These are phyloP conservation scores for Melanerpes aurifrons DNA, from an alignment of 2,113 vertebrate species.

Conservation along the genomic window DNA sequence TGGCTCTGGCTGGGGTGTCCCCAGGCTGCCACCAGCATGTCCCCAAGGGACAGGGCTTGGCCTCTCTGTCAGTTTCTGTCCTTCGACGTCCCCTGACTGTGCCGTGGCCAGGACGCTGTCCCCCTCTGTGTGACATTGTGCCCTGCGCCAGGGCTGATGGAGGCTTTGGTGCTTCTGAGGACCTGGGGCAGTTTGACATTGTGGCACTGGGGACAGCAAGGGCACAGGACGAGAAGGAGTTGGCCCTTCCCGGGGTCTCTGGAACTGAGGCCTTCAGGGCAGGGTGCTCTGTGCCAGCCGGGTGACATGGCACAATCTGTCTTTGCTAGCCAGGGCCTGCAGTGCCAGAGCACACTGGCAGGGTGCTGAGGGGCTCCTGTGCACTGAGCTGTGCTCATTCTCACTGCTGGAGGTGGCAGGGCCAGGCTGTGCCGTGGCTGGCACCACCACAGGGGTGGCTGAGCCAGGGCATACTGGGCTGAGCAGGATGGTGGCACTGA, in stretches of 20 bases:
- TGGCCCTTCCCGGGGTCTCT: rapidly evolving
- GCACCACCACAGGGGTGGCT: background rate
- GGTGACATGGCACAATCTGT: background rate
- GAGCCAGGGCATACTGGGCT: rapidly evolving
- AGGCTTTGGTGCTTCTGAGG: background rate
- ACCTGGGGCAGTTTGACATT: rapidly evolving
- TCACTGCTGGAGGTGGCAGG: background rate
- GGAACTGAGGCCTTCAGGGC: background rate
- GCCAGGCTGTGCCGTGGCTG: background rate
- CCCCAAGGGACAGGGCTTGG: background rate
- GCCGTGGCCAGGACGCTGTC: background rate
- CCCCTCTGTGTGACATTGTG: background rate
- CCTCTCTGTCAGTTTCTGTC: background rate
- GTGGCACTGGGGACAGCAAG: rapidly evolving
- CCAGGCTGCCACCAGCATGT: background rate
- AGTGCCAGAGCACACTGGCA: rapidly evolving
- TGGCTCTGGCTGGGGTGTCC: background rate
- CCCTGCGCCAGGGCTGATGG: background rate
- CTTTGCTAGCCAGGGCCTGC: background rate
- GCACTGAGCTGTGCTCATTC: background rate
- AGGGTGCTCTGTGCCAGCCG: background rate
- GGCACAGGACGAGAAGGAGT: background rate
- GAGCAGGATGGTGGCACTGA: rapidly evolving
- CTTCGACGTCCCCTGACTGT: background rate
- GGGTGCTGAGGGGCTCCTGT: rapidly evolving